phyloP scores from a whole-genome alignment of 2,113 vertebrate genomes.

The Anser cygnoides region DNA sequence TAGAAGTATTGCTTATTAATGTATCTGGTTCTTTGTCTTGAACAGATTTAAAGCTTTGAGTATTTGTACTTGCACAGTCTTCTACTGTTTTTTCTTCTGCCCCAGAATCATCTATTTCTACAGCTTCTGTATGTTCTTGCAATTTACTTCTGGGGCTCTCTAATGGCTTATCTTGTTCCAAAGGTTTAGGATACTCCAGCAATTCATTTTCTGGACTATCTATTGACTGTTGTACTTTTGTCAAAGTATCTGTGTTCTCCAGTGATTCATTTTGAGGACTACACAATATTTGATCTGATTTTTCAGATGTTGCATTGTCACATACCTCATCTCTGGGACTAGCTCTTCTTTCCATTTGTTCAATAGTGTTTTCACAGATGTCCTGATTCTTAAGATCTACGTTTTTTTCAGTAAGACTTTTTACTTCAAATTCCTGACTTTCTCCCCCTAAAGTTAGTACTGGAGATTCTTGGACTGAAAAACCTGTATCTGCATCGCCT shows the following conservation, averaged over 20 bases:
- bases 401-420: background rate
- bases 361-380: constrained; percentile 12
- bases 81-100: constrained; percentile 5
- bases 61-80: background rate
- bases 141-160: background rate
- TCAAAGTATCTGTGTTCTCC: background rate
- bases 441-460: background rate
- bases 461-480: constrained; percentile 36
- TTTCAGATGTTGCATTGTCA: background rate
- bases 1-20: background rate
- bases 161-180: constrained; percentile 10
- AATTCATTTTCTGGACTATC: background rate
- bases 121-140: constrained; percentile 8
- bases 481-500: background rate
- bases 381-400: background rate
- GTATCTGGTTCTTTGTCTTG: constrained; percentile 44
- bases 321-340: constrained; percentile 30
- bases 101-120: constrained; percentile 2
- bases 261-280: constrained; percentile 1
- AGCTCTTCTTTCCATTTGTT: background rate
- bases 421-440: constrained; percentile 23
- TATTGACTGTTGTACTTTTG: background rate
- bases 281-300: background rate
- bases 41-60: background rate
- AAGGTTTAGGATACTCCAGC: constrained; percentile 30